Evolutionary conservation across 2,797 vertebrate species (phyloP), one percentile per base, ranked within the genome.

Genomic region (Melanotaenia pygmaea): DNA sequence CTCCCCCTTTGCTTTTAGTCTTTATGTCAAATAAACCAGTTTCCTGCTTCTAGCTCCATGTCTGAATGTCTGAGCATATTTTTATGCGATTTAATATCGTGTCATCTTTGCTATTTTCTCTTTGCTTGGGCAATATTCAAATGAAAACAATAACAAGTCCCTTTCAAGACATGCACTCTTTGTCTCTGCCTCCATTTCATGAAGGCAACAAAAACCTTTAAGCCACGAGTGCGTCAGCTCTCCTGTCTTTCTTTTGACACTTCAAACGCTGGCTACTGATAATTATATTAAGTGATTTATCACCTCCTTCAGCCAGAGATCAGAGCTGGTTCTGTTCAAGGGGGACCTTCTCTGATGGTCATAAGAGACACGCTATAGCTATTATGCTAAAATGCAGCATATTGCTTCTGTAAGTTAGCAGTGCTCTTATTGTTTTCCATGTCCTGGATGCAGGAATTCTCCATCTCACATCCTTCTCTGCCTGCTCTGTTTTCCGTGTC

Each of bases 271-370:
- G 76, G 70, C 82, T 82, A 89, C 76, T 67, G 85, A 77, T 88
- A 92, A 89, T 90, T 83, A 86, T 53, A 47, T 70, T 72, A 80
- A 83, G 89, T 94, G 89, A 94, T 93, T 89, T 92, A 92, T 91
- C 60, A 67, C 78, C 79, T 77, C 51, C 69, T 80, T 76, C 67
- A 63, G 73, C 56, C 53, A 65, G 64, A 85, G 84, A 89, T 90
- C 84, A 86, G 51, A 77, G 64, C 70, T 58, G 47, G 64, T 28
- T 51, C n/a, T n/a, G 51, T 8, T 59, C 14, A 20, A n/a, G 28
- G 64, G 67, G 70, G 73, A 62, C 8, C 24, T 37, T 69, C 61
- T 83, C 79, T 84, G 77, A 80, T 69, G 64, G 22, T 30, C 26
- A 3, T 50, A 14, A 28, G 28, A 40, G 26, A 58, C 3, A 28